Conservation (phyloP, 2,113 vertebrate genomes). For the Tenebrosternarchus preto region DNA sequence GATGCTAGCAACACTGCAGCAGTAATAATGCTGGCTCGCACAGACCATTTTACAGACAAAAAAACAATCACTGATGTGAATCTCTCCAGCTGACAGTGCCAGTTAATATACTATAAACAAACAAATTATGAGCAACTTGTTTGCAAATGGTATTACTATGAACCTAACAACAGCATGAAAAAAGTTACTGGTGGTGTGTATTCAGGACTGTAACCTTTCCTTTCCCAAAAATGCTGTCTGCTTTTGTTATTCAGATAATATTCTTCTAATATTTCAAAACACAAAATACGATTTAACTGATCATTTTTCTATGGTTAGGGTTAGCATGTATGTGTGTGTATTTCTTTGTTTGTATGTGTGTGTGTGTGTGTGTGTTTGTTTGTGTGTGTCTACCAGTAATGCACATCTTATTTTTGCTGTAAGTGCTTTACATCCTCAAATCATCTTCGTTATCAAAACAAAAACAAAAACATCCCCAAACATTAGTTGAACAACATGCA, state of each 20-base stretch:
- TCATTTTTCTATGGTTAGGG: background rate
- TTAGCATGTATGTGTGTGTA: too few relatives aligned
- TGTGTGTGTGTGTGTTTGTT: too few relatives aligned
- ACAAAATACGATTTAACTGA: background rate
- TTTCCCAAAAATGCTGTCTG: background rate
- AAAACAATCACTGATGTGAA: background rate
- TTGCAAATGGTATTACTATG: background rate
- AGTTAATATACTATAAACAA: conserved; percentile 20
- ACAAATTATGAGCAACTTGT: background rate
- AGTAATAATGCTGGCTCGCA: background rate
- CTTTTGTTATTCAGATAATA: too few relatives aligned
- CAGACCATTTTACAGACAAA: conserved; percentile 17
- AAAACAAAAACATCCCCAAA: conserved; percentile 3
- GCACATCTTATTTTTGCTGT: background rate
- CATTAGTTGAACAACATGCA: background rate
- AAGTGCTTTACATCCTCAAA: conserved; percentile 1
- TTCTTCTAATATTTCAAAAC: background rate
- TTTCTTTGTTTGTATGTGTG: too few relatives aligned
- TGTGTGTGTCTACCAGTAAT: background rate
- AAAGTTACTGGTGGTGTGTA: background rate
- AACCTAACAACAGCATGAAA: background rate
- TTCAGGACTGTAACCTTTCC: too few relatives aligned
- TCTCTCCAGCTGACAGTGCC: conserved; percentile 11
- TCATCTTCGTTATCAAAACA: conserved; percentile 1
- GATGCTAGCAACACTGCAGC: background rate